Evolutionary conservation across 2,113 vertebrate species (phyloP), one percentile per base, ranked within the genome.

Genomic region (Chaetura pelagica): DNA sequence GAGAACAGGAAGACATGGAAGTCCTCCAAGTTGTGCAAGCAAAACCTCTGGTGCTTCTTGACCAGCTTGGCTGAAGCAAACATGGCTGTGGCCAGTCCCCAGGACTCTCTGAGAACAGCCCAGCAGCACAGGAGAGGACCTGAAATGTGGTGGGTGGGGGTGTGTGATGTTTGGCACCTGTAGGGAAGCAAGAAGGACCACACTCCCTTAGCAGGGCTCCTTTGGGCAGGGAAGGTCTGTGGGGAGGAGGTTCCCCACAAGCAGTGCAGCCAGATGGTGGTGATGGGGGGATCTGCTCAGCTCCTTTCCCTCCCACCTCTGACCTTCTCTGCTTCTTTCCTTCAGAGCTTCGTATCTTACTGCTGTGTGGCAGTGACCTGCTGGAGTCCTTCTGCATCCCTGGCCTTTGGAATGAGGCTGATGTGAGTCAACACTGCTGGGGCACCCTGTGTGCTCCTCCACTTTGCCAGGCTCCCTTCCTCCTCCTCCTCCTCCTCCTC

Each of bases 311-410:
- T 77, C 74, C n/a, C 30, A 66, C 40, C 30, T 94, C 61, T 93
- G 80, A 94, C 6, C 20, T 48, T 74, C 64, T 95, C 27, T 80
- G n/a, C 74, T 77, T 74, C 63, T 75, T 84, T 89, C 79, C 87
- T 92, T 52, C 96, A 99, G 99, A 99, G 95, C 98, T 99, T 72
- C 99, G 99, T 86, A 99, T 99, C 98, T 96, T 99, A 97, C 98
- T 99, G 96, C 98, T 99, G 93, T 99, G 99, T 80, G 99, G 99
- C 87, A 99, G 99, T 14, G 99, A 99, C 95, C 98, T 99, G 58
- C 98, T 99, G 97, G 99, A 99, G 89, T 99, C 99, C 75, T 99
- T 99, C 98, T 99, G 99, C 97, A 99, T 99, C 97, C 99, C 99
- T 7, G 99, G 99, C 48, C 99, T 99, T 89, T 99, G 99, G 99